These are phyloP conservation scores for Ctenomys sociabilis DNA, from an alignment of 2,113 vertebrate species.

Conservation along the genomic window DNA sequence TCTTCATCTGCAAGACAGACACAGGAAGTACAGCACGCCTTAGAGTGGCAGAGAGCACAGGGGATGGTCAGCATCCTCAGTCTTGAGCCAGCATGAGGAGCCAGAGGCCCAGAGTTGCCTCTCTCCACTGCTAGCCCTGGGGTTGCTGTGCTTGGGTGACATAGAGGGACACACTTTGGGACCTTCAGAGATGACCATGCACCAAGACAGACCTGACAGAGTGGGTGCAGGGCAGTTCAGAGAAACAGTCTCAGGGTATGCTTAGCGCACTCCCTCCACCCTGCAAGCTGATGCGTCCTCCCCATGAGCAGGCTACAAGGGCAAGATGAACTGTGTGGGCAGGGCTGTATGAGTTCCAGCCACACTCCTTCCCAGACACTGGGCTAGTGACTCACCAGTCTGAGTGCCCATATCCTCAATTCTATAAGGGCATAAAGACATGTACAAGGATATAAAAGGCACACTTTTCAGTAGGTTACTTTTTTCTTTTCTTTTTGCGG, in stretches of 20 bases:
- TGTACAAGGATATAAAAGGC: neutral
- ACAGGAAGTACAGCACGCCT: neutral
- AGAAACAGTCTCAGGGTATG: neutral
- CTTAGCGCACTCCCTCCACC: neutral
- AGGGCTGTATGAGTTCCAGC: neutral
- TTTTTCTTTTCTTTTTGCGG: too few species aligned
- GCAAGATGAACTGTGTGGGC: fast-evolving
- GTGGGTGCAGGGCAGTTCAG: neutral
- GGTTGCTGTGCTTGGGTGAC: neutral
- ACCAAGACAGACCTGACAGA: neutral
- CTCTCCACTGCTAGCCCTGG: neutral
- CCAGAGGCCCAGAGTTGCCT: too few species aligned
- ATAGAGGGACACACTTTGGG: neutral
- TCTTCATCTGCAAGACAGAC: neutral
- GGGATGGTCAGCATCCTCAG: neutral
- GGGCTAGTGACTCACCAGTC: neutral
- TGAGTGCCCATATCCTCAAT: neutral
- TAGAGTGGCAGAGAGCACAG: neutral
- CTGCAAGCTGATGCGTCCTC: neutral
- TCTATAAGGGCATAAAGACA: neutral
- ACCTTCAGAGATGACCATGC: neutral
- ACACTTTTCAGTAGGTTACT: neutral
- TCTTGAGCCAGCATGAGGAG: too few species aligned
- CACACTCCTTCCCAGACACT: neutral
- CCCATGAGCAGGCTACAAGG: neutral